Base-by-base conservation (phyloP, 1,140 invertebrate genomes). In the Drosophila seguyi region DNA sequence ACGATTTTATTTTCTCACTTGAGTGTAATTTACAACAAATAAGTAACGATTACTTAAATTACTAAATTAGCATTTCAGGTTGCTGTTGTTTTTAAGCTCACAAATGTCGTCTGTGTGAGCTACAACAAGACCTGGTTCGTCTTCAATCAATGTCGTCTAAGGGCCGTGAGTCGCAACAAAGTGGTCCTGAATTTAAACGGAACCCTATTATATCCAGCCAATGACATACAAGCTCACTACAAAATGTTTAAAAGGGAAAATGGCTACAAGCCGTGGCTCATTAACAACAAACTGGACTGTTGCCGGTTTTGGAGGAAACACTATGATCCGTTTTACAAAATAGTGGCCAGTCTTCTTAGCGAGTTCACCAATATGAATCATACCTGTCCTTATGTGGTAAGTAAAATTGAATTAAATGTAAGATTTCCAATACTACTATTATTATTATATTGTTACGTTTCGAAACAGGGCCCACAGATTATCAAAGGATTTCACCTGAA, bases 241-340 rank as follows among this genome's bases (percentile, higher is more conserved):
- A 36, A 53, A 22, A 11, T 73, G 8, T 69, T 53, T 1, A 73
- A 73, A 11, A 39, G 38, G 20, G 69, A 34, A 16, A 73, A 1
- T 39, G 65, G 65, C 2, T 73, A 59, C 16, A 73, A 73, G 11
- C 69, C 69, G 3, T 57, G 55, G 55, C 6, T 57, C 6, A 10
- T 42, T 10, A 25, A 29, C 13, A 18, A 8, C 7, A 42, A 41
- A 20, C 6, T 57, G 4, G 38, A 57, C 13, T n/a, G 16, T 14
- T 57, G 55, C 13, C 55, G 55, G 0, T 57, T 57, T 42, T 27
- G 25, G 25, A 16, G 38, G 4, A 41, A 0, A 1, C 11, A 42
- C 0, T 57, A 57, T 42, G 22, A 57, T 3, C 55, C 55, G 0
- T n/a, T 18, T 29, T 38, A 38, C 18, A 57, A 57, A 29, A 14